Base-by-base conservation (phyloP, 1,140 invertebrate genomes). In the Psilanteris sp. region DNA sequence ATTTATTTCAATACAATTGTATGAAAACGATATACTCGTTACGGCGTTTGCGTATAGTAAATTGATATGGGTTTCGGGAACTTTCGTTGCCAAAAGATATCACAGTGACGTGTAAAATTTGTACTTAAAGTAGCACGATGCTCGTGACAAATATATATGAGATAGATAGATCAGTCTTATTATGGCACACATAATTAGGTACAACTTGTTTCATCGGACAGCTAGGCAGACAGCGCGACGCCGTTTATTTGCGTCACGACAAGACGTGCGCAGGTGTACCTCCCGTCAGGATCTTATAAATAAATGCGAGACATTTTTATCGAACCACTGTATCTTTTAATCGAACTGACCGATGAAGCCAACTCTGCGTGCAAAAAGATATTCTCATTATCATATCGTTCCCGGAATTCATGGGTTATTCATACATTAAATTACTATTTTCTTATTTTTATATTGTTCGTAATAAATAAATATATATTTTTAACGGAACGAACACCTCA, bases 171-270 rank as follows among this genome's bases (percentile, higher is more conserved):
- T 77, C 62, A 72, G 46, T 77, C 73, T 79, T 77, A 57, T 77
- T 78, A 50, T 64, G 41, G 54, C 57, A 44, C 52, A 39, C 52
- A 66, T 77, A 76, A 79, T 80, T 80, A 79, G 75, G 62, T 68
- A n/a, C n/a, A n/a, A 71, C 55, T 71, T 61, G 67, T 62, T 39
- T 50, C 67, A 44, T 71, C 50, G 76, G 68, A 74, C 57, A 72
- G 48, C 29, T 36, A 44, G 39, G 66, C 81, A 86, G 85, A 86
- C 85, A 80, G 85, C 83, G 79, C 81, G 85, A 83, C 85, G 85
- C 83, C 82, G 82, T 83, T 84, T 84, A 84, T 84, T 85, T 83
- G 75, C 74, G 83, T 81, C 77, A 48, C 66, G 46, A 50, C 52
- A 54, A 61, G 37, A 57, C 34, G 7, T 26, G 24, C 66, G 73